phyloP scores from a whole-genome alignment of 2,797 vertebrate genomes.

The Sebastes aleutianus region DNA sequence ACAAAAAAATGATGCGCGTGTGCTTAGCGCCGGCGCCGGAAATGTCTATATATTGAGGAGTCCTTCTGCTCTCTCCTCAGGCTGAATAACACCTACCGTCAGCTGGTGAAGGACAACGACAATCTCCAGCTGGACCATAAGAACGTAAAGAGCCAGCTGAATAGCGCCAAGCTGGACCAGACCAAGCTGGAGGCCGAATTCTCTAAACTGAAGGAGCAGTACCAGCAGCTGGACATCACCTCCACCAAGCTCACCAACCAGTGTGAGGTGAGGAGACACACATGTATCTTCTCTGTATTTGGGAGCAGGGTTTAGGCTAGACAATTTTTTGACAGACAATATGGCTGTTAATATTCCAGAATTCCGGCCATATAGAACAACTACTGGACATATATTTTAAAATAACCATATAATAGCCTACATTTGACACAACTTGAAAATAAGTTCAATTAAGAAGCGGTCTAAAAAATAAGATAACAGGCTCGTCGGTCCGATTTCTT shows the following conservation, averaged over 20 bases:
- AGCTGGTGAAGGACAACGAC: conserved; percentile 93
- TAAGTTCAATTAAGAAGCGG: too few relatives aligned
- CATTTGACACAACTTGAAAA: too few relatives aligned
- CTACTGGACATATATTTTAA: too few relatives aligned
- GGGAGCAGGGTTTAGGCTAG: too few relatives aligned
- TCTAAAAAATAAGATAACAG: too few relatives aligned
- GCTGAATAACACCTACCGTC: conserved; percentile 86
- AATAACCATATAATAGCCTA: too few relatives aligned
- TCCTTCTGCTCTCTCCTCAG: conserved; percentile 67
- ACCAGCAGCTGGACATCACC: conserved; percentile 96
- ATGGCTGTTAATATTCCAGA: too few relatives aligned
- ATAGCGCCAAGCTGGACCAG: conserved; percentile 93
- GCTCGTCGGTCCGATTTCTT: too few relatives aligned
- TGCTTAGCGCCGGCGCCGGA: too few relatives aligned
- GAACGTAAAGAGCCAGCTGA: conserved; percentile 91
- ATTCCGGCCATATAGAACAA: too few relatives aligned
- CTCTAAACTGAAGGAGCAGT: conserved; percentile 94
- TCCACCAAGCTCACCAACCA: conserved; percentile 97
- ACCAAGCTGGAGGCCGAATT: conserved; percentile 96
- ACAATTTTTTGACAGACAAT: too few relatives aligned
- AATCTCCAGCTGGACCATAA: conserved; percentile 94
- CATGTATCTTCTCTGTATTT: background rate
- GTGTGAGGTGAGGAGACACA: conserved; percentile 86
- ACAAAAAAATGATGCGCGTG: too few relatives aligned
- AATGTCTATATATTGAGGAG: background rate